A percentile compares a stretch with the other conserved stretches of the same genome.
Evolutionary conservation across 2,888 invertebrate species (phyloP).

Genomic region (Drosophila pseudotalamancana): DNA sequence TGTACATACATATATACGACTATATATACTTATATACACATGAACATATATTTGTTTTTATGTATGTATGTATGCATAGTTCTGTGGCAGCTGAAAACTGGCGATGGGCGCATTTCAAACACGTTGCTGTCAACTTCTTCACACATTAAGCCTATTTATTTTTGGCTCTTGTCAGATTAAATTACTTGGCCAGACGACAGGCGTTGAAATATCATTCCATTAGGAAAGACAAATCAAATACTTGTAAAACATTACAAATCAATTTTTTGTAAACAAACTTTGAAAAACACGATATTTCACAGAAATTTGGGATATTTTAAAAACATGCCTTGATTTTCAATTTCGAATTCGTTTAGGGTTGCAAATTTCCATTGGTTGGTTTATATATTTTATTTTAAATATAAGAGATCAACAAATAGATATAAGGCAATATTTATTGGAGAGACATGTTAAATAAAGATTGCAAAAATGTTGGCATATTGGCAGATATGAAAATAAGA

Average conservation of each 20-base stretch:
- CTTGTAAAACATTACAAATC: slow-evolving; percentile 55
- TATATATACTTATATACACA: slow-evolving; percentile 31
- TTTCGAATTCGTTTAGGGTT: too few relatives aligned
- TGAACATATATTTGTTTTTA: slow-evolving; percentile 24
- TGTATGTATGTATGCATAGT: slow-evolving; percentile 30
- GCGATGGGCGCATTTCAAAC: slow-evolving; percentile 35
- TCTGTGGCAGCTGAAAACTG: slow-evolving; percentile 33
- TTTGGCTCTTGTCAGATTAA: slow-evolving; percentile 73
- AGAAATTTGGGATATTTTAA: too few relatives aligned
- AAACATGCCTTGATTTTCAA: too few relatives aligned
- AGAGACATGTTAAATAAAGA: too few relatives aligned
- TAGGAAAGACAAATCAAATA: slow-evolving; percentile 55
- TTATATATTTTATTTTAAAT: too few relatives aligned
- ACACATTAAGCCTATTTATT: slow-evolving; percentile 73
- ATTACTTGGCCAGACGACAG: slow-evolving; percentile 64
- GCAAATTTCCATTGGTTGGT: too few relatives aligned
- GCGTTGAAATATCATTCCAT: slow-evolving; percentile 44
- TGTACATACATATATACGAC: slow-evolving; percentile 32
- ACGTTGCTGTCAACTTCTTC: slow-evolving; percentile 70
- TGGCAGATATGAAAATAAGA: too few relatives aligned
- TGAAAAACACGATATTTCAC: neutral
- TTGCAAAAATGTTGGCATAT: too few relatives aligned
- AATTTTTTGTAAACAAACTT: slow-evolving; percentile 33
- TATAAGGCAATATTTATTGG: too few relatives aligned
- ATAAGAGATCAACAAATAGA: too few relatives aligned